Evolutionary conservation across 2,888 invertebrate genomes (phyloP), one percentile per base, ranked within the genome.

Genomic region (Caenorhabditis sulstoni): DNA sequence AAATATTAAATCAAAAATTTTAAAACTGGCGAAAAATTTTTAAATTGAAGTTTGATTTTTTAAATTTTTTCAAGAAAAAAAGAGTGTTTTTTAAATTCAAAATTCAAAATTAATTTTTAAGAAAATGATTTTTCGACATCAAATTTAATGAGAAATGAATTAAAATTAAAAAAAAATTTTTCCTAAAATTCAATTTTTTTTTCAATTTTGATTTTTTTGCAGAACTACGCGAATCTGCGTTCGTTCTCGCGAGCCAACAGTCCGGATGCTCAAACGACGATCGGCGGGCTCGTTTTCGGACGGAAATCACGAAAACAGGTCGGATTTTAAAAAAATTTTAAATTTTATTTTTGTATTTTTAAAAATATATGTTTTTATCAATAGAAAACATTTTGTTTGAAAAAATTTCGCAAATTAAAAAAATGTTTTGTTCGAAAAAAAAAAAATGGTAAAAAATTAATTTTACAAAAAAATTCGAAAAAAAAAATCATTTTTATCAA

Each of bases 261-360:
- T 11, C 9, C 57, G 3, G 73, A 74, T 7, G 22, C 61, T 29
- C 37, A 68, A 5, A 64, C 70, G 7, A 45, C 65, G 1, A 75
- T 79, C 44, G 79, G 79, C n/a, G 79, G 79, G 12, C 45, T 79
- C 16, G 79, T 75, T 18, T 79, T 75, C 23, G 79, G 79, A 50
- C 53, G 79, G 23, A 79, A 75, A 50, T 39, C 58, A 11, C 47
- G 66, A 18, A 79, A 61, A 65, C 79, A 79, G 62, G 68, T 66
- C 3, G 4, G 12, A 41, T 14, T 14, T 16, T 47, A 14, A 9
- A 2, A 2, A 23, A 58, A 49, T n/a, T 14, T 62, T 62, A 29
- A 29, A 29, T 29, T 3, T 5, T 29, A 29, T 29, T 29, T 7
- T 29, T 5, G 7, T 5, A 29, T 29, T 29, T n/a, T n/a, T n/a